Evolutionary conservation across 1,140 invertebrate species (phyloP), one percentile per base, ranked within the genome.

Genomic region (Bombus ignitus): DNA sequence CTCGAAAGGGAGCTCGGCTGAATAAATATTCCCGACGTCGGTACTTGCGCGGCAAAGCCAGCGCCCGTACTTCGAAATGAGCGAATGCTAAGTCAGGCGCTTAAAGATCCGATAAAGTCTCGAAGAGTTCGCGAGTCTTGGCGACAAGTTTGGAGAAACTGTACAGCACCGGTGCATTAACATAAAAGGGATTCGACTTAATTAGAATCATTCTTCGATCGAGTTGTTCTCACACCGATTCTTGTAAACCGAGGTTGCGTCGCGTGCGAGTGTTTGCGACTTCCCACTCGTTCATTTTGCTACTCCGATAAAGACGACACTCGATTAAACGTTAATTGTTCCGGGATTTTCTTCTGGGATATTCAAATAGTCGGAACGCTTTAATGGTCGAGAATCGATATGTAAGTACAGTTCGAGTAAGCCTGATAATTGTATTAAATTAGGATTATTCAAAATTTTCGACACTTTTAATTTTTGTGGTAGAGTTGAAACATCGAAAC

Each of bases 1-100:
- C 53, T 53, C 70, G 6, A 32, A 28, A 70, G n/a, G 37, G 9
- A 72, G 10, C 75, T 71, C 32, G 74, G 70, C 59, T 79, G 81
- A 85, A 88, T 88, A 88, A 90, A 81, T 86, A 90, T 88, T 86
- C 68, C 12, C 3, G 42, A 4, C 15, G 42, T 73, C 44, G 72
- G 42, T 74, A 44, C 44, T 53, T 62, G 13, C 28, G 18, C 47
- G 47, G 47, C 47, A 22, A 53, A 53, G 47, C 47, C 18, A 42
- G 22, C 39, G 76, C 15, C 37, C 39, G 39, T 12, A 44, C 15
- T 44, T 44, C 12, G 47, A 53, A 85, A 72, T 35, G 62, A 15
- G 32, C 13, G 62, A 70, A 42, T 32, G 39, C 76, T 71, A 79
- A 84, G 76, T 35, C 66, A 6, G 22, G 65, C 32, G 28, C 59